A percentile compares a stretch with the other conserved stretches of the same genome.
Evolutionary conservation across 2,888 invertebrate genomes (phyloP).

Genomic region (Steinernema carpocapsae): DNA sequence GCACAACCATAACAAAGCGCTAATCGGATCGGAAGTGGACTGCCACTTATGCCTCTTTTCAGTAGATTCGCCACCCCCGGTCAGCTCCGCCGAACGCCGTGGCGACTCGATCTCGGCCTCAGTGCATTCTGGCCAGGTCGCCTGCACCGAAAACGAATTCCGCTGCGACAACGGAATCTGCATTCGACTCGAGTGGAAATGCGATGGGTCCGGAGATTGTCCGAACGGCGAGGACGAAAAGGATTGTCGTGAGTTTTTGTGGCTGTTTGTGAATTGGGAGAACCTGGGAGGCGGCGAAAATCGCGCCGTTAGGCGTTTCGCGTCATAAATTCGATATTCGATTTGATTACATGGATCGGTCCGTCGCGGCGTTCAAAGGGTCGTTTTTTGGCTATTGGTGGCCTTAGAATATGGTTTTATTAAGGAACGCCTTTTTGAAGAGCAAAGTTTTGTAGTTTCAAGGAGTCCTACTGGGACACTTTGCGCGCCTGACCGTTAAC

Average conservation of each 20-base stretch:
- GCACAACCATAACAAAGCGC: background rate
- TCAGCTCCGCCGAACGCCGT: background rate
- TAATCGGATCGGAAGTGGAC: background rate
- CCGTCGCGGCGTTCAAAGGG: background rate
- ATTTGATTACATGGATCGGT: background rate
- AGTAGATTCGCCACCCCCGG: slow-evolving; percentile 19
- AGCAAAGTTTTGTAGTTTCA: no score
- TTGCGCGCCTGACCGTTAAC: no score
- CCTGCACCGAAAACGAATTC: slow-evolving; percentile 69
- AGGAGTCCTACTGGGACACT: no score
- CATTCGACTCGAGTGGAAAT: slow-evolving; percentile 76
- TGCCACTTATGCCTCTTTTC: background rate
- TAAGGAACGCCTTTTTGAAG: background rate
- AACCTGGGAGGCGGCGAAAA: background rate
- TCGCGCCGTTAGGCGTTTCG: background rate
- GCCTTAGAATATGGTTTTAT: background rate
- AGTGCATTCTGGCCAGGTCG: slow-evolving; percentile 42
- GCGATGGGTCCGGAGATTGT: slow-evolving; percentile 77
- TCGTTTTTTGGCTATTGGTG: background rate
- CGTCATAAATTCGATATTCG: slow-evolving; percentile 29
- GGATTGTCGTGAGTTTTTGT: slow-evolving; percentile 63
- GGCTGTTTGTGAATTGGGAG: background rate
- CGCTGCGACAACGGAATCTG: slow-evolving; percentile 79
- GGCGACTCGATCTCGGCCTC: slow-evolving; percentile 11
- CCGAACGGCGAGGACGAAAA: slow-evolving; percentile 67